Percentiles rank a stretch among this genome's conserved stretches.
Conservation (phyloP, 2,888 invertebrate genomes). For the Athetis lepigone region DNA sequence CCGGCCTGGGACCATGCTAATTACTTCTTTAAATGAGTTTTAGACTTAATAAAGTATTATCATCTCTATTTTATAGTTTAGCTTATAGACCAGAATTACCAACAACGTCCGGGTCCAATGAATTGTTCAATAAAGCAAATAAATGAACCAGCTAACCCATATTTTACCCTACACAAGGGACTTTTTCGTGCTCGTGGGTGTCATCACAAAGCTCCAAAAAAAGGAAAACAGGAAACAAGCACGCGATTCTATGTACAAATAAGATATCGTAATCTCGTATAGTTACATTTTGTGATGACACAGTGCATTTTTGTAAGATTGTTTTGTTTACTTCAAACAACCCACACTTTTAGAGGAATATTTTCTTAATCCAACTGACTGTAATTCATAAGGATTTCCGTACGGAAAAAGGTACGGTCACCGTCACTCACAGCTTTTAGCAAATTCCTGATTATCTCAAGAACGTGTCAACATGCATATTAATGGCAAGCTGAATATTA, state of each 20-base stretch:
- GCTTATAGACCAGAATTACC: neutral
- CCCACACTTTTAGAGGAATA: neutral
- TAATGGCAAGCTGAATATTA: neutral
- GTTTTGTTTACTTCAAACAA: neutral
- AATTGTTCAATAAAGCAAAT: too few species aligned
- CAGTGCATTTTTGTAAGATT: neutral
- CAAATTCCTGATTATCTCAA: neutral
- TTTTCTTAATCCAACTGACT: neutral
- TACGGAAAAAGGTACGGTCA: neutral
- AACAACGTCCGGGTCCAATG: slow-evolving; percentile 10
- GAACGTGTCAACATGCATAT: neutral
- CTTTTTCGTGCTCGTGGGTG: slow-evolving; percentile 30
- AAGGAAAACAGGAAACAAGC: slow-evolving; percentile 10
- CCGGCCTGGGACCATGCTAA: slow-evolving; percentile 69
- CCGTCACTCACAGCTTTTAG: neutral
- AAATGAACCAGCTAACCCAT: slow-evolving; percentile 15
- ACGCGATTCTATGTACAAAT: slow-evolving; percentile 16
- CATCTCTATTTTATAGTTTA: neutral
- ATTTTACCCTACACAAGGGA: slow-evolving; percentile 13
- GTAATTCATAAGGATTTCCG: neutral
- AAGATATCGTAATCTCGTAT: too few species aligned
- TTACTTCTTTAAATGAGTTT: slow-evolving; percentile 64
- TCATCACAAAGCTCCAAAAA: slow-evolving; percentile 15
- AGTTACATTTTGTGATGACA: too few species aligned
- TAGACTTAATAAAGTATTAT: slow-evolving; percentile 29